phyloP scores from a whole-genome alignment of 2,888 invertebrate genomes.

The Rotaria macrura region DNA sequence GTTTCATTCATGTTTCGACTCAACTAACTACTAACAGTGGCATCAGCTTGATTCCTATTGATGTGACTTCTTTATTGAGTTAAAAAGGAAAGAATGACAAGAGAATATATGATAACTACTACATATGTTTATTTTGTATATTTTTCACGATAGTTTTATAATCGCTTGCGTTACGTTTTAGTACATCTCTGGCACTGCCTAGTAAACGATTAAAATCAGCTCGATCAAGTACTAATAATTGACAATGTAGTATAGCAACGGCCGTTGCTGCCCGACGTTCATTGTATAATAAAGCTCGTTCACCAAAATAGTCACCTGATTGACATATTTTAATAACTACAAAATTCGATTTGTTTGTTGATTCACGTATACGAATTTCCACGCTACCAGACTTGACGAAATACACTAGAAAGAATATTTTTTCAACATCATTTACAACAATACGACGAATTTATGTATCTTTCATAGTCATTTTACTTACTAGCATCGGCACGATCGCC shows the following conservation, averaged over 20 bases:
- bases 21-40: not conserved
- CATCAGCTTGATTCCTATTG: not conserved
- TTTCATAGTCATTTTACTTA: too few species aligned
- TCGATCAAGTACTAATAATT: not conserved
- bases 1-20: not conserved
- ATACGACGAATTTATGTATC: too few species aligned
- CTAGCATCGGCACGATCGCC: not conserved
- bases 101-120: not conserved
- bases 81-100: not conserved
- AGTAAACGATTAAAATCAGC: not conserved
- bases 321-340: not conserved
- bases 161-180: not conserved
- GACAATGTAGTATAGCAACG: not conserved
- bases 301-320: not conserved
- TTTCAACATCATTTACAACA: too few species aligned
- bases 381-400: not conserved
- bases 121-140: constrained; percentile 8
- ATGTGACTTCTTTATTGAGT: too few species aligned
- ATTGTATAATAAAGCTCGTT: not conserved
- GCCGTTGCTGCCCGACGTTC: not conserved
- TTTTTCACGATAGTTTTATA: not conserved
- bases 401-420: not conserved
- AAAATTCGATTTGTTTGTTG: not conserved
- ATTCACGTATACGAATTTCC: not conserved
- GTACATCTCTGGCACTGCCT: not conserved